Percentiles rank a stretch among this genome's conserved stretches.
These are phyloP conservation scores for Acipenser oxyrinchus DNA, from an alignment of 2,797 vertebrate genomes.

Conservation along the genomic window DNA sequence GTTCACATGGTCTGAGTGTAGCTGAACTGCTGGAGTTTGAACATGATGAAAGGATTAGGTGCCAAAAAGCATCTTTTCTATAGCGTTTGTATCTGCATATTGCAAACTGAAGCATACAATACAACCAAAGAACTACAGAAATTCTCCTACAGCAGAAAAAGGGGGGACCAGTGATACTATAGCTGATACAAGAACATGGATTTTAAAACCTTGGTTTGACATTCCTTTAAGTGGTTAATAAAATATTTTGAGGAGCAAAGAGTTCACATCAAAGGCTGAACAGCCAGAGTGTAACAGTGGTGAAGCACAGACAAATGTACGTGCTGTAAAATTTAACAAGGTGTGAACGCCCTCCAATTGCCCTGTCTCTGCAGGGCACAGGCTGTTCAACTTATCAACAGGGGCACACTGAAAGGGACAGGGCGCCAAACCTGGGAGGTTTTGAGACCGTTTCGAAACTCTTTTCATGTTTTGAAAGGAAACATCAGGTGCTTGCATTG, in stretches of 20 bases:
- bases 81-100: too few relatives aligned
- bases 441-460: background rate
- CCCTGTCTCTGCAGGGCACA: slow-evolving; percentile 42
- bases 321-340: slow-evolving; percentile 71
- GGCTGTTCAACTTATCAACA: slow-evolving; percentile 33
- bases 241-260: slow-evolving; percentile 7
- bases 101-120: too few relatives aligned
- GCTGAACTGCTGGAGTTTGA: too few relatives aligned
- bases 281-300: slow-evolving; percentile 48
- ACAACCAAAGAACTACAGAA: too few relatives aligned
- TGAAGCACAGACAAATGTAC: slow-evolving; percentile 56
- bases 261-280: slow-evolving; percentile 57
- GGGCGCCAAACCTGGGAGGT: slow-evolving; percentile 14
- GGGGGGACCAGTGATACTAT: too few relatives aligned
- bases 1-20: too few relatives aligned
- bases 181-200: too few relatives aligned
- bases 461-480: slow-evolving; percentile 46
- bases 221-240: too few relatives aligned
- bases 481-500: slow-evolving; percentile 51
- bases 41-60: too few relatives aligned
- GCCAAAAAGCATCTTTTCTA: too few relatives aligned
- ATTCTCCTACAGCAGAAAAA: too few relatives aligned
- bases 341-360: slow-evolving; percentile 62
- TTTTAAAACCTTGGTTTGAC: too few relatives aligned
- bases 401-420: slow-evolving; percentile 15